Conservation (phyloP, 2,797 vertebrate species). For the Linurgus olivaceus region DNA sequence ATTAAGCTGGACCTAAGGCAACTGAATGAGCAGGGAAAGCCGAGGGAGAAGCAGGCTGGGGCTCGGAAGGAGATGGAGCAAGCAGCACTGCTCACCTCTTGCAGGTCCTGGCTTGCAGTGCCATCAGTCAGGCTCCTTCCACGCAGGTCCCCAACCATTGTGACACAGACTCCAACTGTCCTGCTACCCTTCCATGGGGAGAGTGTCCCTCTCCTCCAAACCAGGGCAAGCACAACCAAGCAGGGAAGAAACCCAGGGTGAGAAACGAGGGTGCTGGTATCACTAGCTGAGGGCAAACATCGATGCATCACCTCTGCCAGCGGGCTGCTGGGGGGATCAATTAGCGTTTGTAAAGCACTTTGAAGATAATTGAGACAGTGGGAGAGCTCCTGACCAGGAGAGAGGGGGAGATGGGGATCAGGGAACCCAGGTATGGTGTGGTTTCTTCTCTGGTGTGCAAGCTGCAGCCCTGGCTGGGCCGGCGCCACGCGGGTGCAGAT, state of each 20-base stretch:
- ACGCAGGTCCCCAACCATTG: fast-evolving
- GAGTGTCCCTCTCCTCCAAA: not conserved
- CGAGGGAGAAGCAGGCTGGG: not conserved
- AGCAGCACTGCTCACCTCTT: not conserved
- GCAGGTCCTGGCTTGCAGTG: not conserved
- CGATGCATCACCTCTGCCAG: not conserved
- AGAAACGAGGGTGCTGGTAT: not conserved
- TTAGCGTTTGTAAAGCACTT: conserved; percentile 35
- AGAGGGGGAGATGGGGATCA: not conserved
- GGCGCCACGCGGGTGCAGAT: not conserved
- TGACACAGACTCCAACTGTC: not conserved
- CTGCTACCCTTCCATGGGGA: not conserved
- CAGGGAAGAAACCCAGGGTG: fast-evolving
- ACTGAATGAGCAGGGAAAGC: not conserved
- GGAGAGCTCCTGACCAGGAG: not conserved
- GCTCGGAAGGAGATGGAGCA: not conserved
- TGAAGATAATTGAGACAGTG: not conserved
- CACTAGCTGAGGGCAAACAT: not conserved
- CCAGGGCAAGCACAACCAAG: not conserved
- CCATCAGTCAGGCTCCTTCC: not conserved
- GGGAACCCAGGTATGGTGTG: not conserved
- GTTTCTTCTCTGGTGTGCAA: conserved; percentile 22
- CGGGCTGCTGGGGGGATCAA: not conserved
- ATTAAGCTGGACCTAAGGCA: not conserved
- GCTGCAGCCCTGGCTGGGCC: not conserved